Evolutionary conservation across 2,888 invertebrate genomes (phyloP).

Genomic region (Leptopilina drosophilae): DNA sequence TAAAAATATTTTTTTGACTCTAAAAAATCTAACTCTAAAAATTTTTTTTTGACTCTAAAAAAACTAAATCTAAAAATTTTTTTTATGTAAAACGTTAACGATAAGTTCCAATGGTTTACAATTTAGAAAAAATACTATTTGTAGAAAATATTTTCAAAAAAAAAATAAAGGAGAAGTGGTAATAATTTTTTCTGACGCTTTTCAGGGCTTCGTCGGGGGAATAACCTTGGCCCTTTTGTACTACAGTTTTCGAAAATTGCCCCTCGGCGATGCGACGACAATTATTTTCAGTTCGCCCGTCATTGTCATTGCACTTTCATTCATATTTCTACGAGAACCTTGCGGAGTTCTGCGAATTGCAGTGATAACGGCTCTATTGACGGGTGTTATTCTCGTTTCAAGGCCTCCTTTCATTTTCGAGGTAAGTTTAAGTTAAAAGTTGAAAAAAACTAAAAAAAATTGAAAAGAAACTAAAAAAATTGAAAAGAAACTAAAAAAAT

Average conservation of each 20-base stretch:
- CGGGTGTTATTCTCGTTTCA: constrained; percentile 76
- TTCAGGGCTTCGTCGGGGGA: constrained; percentile 77
- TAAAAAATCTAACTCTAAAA: no score
- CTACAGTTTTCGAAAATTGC: constrained; percentile 77
- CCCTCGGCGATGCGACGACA: constrained; percentile 78
- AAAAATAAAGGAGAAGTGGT: no score
- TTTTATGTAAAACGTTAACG: no score
- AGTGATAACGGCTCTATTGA: constrained; percentile 75
- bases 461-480: no score
- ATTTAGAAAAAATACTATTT: no score
- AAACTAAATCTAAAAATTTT: no score
- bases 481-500: no score
- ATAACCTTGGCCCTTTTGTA: constrained; percentile 76
- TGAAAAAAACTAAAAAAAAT: no score
- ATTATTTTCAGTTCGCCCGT: constrained; percentile 78
- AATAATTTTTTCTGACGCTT: constrained; percentile 26
- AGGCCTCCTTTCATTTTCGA: constrained; percentile 77
- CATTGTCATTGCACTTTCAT: constrained; percentile 77
- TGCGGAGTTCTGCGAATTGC: constrained; percentile 76
- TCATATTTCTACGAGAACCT: constrained; percentile 76
- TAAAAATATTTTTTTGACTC: no score
- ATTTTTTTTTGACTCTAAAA: no score
- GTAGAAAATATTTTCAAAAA: no score
- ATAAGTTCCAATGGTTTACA: no score
- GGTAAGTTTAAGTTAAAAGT: constrained; percentile 56